Evolutionary conservation across 2,888 invertebrate species (phyloP), one percentile per base, ranked within the genome.

Genomic region (Lepeophtheirus nordmannii): DNA sequence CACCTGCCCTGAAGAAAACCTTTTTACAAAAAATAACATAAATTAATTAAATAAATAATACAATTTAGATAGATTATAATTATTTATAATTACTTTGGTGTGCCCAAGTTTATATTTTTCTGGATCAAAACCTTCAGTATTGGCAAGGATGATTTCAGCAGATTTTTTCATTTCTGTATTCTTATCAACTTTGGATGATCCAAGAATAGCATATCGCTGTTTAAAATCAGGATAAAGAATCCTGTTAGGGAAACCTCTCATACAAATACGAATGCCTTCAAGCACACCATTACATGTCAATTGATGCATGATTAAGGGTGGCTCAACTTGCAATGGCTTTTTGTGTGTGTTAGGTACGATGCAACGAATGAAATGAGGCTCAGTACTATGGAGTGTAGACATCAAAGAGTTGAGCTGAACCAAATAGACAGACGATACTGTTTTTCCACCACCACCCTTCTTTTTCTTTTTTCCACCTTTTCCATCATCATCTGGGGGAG

Each of bases 1-100:
- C 93, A 83, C 98, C 98, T 74, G 98, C 97, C 76, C 97, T 92
- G 92, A 98, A 98, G 90, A 99, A 99, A 77, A 94, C 91, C 93
- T 94, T 81, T 58, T 61, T 62, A 64, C 60, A 59, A 65, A 68
- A 67, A 67, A 41, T 37, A 65, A 14, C 57, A 64, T 17, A 61
- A 68, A 94, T 53, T 17, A 20, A 17, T 17, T 46, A 53, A 17
- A 1, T 20, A n/a, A 5, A 5, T n/a, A 5, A 20, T 17, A 20
- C 7, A 17, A 17, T 46, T 46, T n/a, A 11, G n/a, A 46, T 46
- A n/a, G 11, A 46, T 46, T 11, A 46, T 46, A 46, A 53, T n/a
- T 5, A 53, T 20, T 17, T 53, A 17, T 53, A 40, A 68, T 80
- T 86, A 94, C 80, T 72, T 80, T 80, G 73, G 92, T 93, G 80